Evolutionary conservation across 1,140 invertebrate species (phyloP).

Genomic region (Eriocheir sinensis): DNA sequence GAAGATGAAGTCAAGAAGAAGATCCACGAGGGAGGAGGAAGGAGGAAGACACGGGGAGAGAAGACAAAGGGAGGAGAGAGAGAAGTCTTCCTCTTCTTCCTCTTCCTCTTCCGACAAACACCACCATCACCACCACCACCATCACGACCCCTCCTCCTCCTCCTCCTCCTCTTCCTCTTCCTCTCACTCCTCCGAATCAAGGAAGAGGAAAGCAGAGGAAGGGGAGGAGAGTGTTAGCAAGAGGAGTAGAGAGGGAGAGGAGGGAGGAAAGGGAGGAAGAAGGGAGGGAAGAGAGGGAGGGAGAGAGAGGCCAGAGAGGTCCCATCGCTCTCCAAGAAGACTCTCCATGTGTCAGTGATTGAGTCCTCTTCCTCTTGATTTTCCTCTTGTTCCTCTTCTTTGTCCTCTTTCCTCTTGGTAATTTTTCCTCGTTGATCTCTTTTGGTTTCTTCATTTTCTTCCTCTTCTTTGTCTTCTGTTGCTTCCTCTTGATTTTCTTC

Average conservation of each 20-base stretch:
- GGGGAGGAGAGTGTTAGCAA: slow-evolving; percentile 8
- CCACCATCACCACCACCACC: background rate
- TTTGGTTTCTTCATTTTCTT: too few species aligned
- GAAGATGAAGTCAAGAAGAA: slow-evolving; percentile 64
- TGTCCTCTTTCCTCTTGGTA: background rate
- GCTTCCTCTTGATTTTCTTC: too few species aligned
- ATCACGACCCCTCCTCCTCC: background rate
- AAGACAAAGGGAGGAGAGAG: slow-evolving; percentile 57
- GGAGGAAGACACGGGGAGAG: background rate
- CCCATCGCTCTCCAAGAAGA: slow-evolving; percentile 68
- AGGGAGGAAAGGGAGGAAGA: slow-evolving; percentile 37
- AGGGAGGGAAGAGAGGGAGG: slow-evolving; percentile 45
- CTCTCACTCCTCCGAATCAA: background rate
- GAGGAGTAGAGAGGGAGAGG: slow-evolving; percentile 26
- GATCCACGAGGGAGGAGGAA: slow-evolving; percentile 64
- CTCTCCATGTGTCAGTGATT: slow-evolving; percentile 72
- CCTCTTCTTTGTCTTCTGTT: too few species aligned
- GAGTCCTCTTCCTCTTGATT: too few species aligned
- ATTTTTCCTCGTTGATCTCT: too few species aligned
- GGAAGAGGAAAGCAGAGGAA: slow-evolving; percentile 49
- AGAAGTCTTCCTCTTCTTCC: background rate
- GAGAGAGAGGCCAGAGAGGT: slow-evolving; percentile 67
- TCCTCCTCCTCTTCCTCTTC: background rate
- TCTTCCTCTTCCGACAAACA: background rate
- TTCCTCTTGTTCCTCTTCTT: too few species aligned